Conservation (phyloP, 2,113 vertebrate species). For the Delphinapterus leucas region DNA sequence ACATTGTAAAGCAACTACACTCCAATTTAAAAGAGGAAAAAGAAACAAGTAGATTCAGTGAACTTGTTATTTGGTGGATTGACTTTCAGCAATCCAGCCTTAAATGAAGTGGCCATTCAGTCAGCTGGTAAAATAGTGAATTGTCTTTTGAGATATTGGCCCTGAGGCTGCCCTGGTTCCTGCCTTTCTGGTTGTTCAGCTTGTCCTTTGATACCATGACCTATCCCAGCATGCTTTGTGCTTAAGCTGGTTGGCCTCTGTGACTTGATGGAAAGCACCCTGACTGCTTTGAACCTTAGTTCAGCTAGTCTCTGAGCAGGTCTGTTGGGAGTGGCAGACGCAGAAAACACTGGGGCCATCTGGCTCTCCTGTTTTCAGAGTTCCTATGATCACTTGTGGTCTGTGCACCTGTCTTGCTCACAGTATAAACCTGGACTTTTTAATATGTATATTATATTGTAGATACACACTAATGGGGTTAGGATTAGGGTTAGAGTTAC, state of each 20-base stretch:
- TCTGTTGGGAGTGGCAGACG: not conserved
- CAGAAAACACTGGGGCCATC: not conserved
- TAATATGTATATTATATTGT: constrained; percentile 14
- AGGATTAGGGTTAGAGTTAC: not conserved
- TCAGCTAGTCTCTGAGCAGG: not conserved
- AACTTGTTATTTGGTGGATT: not conserved
- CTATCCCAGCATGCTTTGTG: not conserved
- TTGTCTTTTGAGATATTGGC: not conserved
- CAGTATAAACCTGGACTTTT: constrained; percentile 30
- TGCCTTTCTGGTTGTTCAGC: not conserved
- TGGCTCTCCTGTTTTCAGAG: not conserved
- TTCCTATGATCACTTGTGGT: not conserved
- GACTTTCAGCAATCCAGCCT: not conserved
- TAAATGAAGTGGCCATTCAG: not conserved
- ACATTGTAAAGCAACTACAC: too few species aligned
- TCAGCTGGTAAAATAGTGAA: not conserved
- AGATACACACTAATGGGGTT: not conserved
- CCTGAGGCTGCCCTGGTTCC: not conserved
- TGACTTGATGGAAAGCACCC: not conserved
- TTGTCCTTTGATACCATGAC: not conserved
- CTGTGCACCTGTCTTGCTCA: not conserved
- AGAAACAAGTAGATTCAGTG: not conserved
- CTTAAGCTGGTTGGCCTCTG: not conserved
- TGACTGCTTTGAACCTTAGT: not conserved
- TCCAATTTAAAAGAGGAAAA: not conserved